Percentiles rank a stretch among this genome's conserved stretches.
These are phyloP conservation scores for Cephus pygmeus DNA, from an alignment of 2,888 invertebrate genomes.

Conservation along the genomic window DNA sequence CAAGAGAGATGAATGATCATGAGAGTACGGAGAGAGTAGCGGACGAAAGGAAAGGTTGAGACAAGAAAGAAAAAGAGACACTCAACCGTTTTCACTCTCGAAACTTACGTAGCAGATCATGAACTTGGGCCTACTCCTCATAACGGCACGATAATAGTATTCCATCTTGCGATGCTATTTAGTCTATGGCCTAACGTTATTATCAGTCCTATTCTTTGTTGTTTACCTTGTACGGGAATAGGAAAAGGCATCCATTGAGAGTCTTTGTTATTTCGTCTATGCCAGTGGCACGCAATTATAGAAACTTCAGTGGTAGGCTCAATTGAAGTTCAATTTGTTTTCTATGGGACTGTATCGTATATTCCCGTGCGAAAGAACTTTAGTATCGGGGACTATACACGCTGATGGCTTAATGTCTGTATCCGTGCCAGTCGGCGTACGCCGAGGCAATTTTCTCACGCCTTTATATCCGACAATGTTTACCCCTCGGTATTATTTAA, in stretches of 20 bases:
- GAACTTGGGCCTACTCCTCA: constrained; percentile 44
- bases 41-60: not conserved
- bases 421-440: constrained; percentile 62
- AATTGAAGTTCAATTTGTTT: not conserved
- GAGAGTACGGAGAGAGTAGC: constrained; percentile 2
- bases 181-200: not conserved
- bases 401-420: constrained; percentile 64
- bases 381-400: constrained; percentile 45
- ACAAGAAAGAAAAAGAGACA: constrained; percentile 1
- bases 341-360: not conserved
- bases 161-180: constrained; percentile 34
- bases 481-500: constrained; percentile 6
- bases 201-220: constrained; percentile 6
- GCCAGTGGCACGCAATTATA: not conserved
- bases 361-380: constrained; percentile 44
- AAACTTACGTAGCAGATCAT: constrained; percentile 50
- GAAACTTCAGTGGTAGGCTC: not conserved
- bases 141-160: constrained; percentile 36
- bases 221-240: constrained; percentile 1
- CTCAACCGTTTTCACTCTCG: constrained; percentile 55
- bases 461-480: constrained; percentile 42
- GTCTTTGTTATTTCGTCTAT: not conserved
- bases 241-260: not conserved
- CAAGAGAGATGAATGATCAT: not conserved
- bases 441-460: constrained; percentile 59